Base-by-base conservation (phyloP, 2,113 vertebrate genomes). In the Bufo gargarizans region DNA sequence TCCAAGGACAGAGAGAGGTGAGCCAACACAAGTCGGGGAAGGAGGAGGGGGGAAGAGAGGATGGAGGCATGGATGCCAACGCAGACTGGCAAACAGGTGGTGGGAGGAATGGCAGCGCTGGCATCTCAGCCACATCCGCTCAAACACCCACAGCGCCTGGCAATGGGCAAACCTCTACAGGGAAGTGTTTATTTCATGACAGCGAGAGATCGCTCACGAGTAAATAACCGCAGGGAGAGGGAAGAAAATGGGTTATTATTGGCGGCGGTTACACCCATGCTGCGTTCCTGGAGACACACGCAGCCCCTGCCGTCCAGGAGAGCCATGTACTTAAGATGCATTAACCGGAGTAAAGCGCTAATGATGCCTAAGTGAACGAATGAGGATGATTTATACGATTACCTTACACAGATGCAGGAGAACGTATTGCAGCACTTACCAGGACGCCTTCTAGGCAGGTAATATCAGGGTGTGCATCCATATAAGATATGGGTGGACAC, bases 61-160 rank as follows among this genome's bases (percentile, higher is more conserved):
- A 71, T 43, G 1, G 4, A 49, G 56, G 72, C 72, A 50, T 6
- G 45, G 49, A 77, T 65, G 49, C 55, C 65, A 56, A 76, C 33
- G 22, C 67, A 65, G 83, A 16, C 55, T 74, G 85, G 72, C 85
- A 65, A 78, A 85, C 84, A 85, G 71, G 84, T 76, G 67, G 69
- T 58, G 53, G 11, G 56, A 77, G 58, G 74, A 86, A 78, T 53
- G n/a, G 67, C 43, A 69, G 22, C 13, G 47, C 82, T 84, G 82
- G 82, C 84, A 85, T 76, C 33, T 12, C 85, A 22, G 3, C 20
- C 33, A 65, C 58, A 77, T 63, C 85, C 71, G 58, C 74, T 86
- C 85, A 49, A 5, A 59, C 85, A 63, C 85, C 85, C 53, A 86
- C 58, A 22, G 59, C 6, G 55, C 55, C 12, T 74, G 83, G 83